Evolutionary conservation across 1,140 invertebrate species (phyloP).

Genomic region (Sarcophaga bullata): DNA sequence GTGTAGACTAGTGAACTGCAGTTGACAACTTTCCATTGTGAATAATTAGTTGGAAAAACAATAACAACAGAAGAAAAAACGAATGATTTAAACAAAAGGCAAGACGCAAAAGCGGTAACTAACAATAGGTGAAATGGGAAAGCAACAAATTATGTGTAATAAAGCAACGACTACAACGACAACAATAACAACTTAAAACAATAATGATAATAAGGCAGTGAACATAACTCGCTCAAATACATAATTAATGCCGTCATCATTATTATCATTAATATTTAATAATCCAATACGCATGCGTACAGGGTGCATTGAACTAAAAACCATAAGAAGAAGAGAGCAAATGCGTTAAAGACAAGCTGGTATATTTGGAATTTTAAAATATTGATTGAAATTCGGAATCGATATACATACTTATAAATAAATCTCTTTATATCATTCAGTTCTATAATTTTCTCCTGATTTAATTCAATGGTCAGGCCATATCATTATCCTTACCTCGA

Average conservation of each 20-base stretch:
- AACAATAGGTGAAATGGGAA: constrained; percentile 21
- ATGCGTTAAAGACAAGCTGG: neutral
- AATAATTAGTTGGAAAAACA: neutral
- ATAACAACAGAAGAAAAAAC: neutral
- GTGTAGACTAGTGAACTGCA: constrained; percentile 7
- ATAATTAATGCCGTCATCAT: neutral
- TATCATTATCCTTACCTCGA: too few relatives aligned
- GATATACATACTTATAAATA: too few relatives aligned
- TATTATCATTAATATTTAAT: constrained; percentile 15
- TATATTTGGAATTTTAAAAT: neutral
- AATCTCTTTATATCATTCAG: too few relatives aligned
- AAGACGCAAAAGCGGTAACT: constrained; percentile 14
- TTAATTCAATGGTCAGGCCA: too few relatives aligned
- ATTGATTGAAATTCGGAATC: neutral
- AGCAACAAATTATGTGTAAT: neutral
- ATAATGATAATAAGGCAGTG: neutral
- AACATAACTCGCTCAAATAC: neutral
- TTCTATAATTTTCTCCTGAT: too few relatives aligned
- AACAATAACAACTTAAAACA: neutral
- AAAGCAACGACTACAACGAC: neutral
- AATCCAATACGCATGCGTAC: neutral
- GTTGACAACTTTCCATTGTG: constrained; percentile 18
- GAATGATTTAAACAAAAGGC: neutral
- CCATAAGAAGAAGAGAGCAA: too few relatives aligned
- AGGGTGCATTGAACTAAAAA: constrained; percentile 10